Evolutionary conservation across 2,888 invertebrate species (phyloP).

Genomic region (Crepidodera aurea): DNA sequence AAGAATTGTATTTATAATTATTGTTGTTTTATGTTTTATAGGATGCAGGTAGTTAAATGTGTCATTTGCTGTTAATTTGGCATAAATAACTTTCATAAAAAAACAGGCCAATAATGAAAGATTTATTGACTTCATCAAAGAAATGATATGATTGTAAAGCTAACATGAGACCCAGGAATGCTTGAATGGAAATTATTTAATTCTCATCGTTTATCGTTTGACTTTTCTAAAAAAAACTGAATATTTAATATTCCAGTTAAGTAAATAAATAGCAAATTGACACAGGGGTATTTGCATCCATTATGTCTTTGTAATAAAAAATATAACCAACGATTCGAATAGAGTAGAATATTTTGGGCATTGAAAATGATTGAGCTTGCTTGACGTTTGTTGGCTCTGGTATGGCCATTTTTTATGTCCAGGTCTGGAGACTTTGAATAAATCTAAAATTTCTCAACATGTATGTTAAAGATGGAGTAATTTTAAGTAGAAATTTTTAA

Average conservation of each 20-base stretch:
- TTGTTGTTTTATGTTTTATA: background rate
- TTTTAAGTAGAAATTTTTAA: too few relatives aligned
- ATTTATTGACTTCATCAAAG: too few relatives aligned
- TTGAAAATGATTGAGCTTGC: constrained; percentile 18
- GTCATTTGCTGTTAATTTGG: too few relatives aligned
- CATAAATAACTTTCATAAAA: too few relatives aligned
- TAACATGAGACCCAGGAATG: too few relatives aligned
- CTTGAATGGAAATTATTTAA: too few relatives aligned
- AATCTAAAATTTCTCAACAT: background rate
- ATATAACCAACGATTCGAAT: constrained; percentile 11
- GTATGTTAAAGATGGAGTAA: background rate
- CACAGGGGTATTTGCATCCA: background rate
- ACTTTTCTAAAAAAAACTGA: too few relatives aligned
- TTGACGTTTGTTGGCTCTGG: constrained; percentile 3
- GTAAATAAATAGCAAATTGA: background rate
- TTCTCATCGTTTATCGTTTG: too few relatives aligned
- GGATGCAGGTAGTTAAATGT: too few relatives aligned
- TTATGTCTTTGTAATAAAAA: background rate
- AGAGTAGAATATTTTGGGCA: constrained; percentile 12
- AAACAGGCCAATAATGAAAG: too few relatives aligned
- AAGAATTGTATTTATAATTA: background rate
- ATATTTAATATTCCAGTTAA: too few relatives aligned
- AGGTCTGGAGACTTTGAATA: background rate
- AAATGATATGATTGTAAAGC: too few relatives aligned
- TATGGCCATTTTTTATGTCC: constrained; percentile 10